Conservation (phyloP, 2,797 vertebrate species). For the Phoebastria nigripes region DNA sequence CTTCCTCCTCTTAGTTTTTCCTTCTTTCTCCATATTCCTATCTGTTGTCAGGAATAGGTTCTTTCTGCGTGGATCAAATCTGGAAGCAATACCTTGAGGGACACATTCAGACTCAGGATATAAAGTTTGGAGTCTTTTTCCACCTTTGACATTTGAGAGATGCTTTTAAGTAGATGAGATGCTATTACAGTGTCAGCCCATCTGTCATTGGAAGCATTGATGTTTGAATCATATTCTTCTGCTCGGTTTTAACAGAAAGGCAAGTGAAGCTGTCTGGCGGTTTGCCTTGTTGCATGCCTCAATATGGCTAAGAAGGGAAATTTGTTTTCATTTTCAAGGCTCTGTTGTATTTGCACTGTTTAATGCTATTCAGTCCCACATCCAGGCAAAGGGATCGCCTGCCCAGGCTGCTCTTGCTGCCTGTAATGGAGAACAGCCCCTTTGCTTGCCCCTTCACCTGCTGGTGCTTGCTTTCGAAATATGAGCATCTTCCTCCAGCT, state of each 20-base stretch:
- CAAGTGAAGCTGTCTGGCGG: background rate
- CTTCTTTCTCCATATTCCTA: background rate
- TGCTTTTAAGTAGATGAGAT: slow-evolving; percentile 38
- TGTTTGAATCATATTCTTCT: background rate
- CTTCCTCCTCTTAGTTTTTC: background rate
- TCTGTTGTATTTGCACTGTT: background rate
- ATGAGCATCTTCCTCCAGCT: slow-evolving; percentile 1
- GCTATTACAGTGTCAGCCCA: background rate
- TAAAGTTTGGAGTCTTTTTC: background rate
- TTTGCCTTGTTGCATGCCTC: background rate
- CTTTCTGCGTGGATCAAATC: background rate
- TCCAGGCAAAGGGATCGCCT: background rate
- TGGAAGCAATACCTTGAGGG: background rate
- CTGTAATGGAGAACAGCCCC: background rate
- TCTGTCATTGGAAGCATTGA: background rate
- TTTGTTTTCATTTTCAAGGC: background rate
- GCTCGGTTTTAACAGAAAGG: background rate
- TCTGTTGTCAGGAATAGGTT: background rate
- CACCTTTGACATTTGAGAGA: slow-evolving; percentile 38
- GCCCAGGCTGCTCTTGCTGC: background rate
- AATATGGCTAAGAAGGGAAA: background rate
- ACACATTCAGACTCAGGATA: background rate
- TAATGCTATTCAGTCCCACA: background rate
- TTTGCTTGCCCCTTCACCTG: background rate
- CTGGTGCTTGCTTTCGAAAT: slow-evolving; percentile 14